phyloP scores from a whole-genome alignment of 1,140 invertebrate species.

The Drosophila orena region DNA sequence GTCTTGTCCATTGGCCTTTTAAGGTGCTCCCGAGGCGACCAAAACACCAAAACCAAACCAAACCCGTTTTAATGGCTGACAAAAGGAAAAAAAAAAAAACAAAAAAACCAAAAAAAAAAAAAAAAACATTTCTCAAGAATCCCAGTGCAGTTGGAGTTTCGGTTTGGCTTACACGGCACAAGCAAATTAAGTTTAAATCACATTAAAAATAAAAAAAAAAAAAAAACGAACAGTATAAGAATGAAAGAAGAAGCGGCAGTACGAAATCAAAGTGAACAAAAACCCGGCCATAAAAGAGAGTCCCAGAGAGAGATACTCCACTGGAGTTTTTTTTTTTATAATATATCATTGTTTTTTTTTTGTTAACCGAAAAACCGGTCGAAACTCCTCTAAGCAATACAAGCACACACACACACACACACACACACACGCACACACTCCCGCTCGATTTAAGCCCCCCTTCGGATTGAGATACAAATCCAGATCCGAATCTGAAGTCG shows the following conservation, averaged over 20 bases:
- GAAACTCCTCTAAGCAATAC: conserved; percentile 47
- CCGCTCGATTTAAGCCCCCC: not conserved
- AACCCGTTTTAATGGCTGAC: conserved; percentile 45
- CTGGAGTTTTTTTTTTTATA: conserved; percentile 23
- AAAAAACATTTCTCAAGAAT: conserved; percentile 63
- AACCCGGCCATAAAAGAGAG: conserved; percentile 50
- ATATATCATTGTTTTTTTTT: conserved; percentile 16
- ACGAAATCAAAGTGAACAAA: conserved; percentile 44
- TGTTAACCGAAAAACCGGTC: conserved; percentile 46
- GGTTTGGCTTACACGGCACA: conserved; percentile 32
- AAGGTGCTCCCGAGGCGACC: conserved; percentile 51
- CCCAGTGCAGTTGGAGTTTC: conserved; percentile 51
- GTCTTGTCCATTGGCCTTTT: conserved; percentile 61
- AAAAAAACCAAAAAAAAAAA: not conserved
- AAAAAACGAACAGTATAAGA: conserved; percentile 21
- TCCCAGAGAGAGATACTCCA: conserved; percentile 28
- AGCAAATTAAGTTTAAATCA: conserved; percentile 73
- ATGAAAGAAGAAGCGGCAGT: conserved; percentile 24
- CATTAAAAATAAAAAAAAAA: conserved; percentile 31
- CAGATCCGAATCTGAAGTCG: conserved; percentile 29
- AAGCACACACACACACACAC: conserved; percentile 5
- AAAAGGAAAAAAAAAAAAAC: no score
- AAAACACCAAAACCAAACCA: conserved; percentile 20
- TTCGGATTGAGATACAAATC: conserved; percentile 41
- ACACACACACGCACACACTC: no score